Evolutionary conservation across 2,888 invertebrate species (phyloP), one percentile per base, ranked within the genome.

Genomic region (Sepioteuthis lessoniana): DNA sequence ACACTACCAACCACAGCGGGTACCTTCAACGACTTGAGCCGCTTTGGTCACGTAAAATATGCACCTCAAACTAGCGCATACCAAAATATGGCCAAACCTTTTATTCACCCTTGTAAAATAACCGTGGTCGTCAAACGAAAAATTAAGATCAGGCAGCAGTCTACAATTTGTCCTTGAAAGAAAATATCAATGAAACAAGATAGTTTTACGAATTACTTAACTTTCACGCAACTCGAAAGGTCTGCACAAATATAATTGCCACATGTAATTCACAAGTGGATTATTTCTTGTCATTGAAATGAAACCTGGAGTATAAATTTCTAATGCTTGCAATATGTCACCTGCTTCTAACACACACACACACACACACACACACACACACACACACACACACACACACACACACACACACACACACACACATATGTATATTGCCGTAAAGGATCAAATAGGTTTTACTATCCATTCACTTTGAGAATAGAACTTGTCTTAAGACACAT

Each of bases 251-350:
- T 16, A 76, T 76, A 76, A 76, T 76, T 35, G 76, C 76, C 25
- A 21, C 25, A 25, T 25, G 55, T 25, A 35, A 35, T 76, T 35
- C 76, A 76, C n/a, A n/a, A 76, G 76, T n/a, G 35, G n/a, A 35
- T 76, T n/a, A 76, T 76, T 76, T 76, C n/a, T 76, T 76, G 76
- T 76, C 76, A 76, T n/a, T 76, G 76, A 76, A 76, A 76, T n/a
- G n/a, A 76, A 76, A 76, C 76, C 76, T 76, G 35, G n/a, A 13
- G 76, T 76, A 76, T 76, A 76, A 8, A 76, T 76, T 76, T 76
- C 76, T 76, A 76, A 76, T 76, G 76, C n/a, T 76, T 35, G 76
- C 76, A 76, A 76, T 76, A 35, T 76, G 76, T 16, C 76, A 76
- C 35, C 76, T 35, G 76, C 76, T 76, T 60, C 28, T 0, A 42